Evolutionary conservation across 2,888 invertebrate species (phyloP).

Genomic region (Subacronicta megacephala): DNA sequence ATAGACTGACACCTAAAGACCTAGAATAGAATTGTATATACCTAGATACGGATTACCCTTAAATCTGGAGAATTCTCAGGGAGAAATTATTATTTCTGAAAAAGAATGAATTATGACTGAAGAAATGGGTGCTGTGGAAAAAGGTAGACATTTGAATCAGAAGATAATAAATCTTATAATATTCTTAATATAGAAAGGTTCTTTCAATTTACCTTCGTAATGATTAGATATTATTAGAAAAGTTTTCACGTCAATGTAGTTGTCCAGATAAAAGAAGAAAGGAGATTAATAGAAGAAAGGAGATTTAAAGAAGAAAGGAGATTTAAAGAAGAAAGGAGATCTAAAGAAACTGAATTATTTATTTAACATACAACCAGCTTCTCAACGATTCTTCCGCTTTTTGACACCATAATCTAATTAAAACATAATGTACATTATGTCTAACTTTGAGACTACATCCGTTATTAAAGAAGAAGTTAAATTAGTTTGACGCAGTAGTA

Average conservation of each 20-base stretch:
- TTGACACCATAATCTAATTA: no score
- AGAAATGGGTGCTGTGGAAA: conserved; percentile 26
- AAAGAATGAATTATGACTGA: conserved; percentile 41
- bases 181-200: background rate
- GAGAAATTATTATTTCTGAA: conserved; percentile 31
- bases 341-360: no score
- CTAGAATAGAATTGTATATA: conserved; percentile 37
- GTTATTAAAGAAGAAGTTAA: no score
- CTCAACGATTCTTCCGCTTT: no score
- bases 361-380: no score
- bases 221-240: background rate
- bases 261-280: no score
- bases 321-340: no score
- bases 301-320: no score
- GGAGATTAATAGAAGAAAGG: no score
- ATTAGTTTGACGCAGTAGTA: background rate
- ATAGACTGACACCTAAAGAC: conserved; percentile 33
- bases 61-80: conserved; percentile 38
- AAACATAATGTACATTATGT: no score
- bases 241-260: no score
- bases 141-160: conserved; percentile 27
- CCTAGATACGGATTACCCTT: conserved; percentile 28
- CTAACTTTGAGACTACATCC: no score
- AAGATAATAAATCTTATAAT: background rate
- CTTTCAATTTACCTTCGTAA: background rate